Conservation (phyloP, 2,797 vertebrate species). For the Ctenopoma kingsleyae region DNA sequence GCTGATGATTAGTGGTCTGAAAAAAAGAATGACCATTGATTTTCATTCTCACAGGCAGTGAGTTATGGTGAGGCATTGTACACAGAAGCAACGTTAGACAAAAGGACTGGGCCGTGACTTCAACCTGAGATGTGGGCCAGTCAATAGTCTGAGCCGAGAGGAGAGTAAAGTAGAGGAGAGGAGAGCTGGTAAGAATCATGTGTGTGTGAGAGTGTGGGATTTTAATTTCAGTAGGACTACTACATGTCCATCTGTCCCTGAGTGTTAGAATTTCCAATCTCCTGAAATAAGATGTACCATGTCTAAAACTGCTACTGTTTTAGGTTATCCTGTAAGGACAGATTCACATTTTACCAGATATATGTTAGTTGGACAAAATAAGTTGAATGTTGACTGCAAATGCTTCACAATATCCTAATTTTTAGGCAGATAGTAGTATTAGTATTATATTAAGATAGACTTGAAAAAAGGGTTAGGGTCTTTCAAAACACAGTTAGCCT, state of each 20-base stretch:
- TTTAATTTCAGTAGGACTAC: conserved; percentile 24
- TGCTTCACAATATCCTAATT: no score
- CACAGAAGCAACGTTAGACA: conserved; percentile 70
- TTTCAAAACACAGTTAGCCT: no score
- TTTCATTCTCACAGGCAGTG: conserved; percentile 58
- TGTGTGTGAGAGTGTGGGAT: conserved; percentile 16
- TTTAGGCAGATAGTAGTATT: no score
- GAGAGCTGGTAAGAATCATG: neutral
- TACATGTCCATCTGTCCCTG: conserved; percentile 18
- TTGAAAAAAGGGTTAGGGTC: no score
- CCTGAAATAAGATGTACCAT: no score
- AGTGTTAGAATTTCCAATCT: neutral
- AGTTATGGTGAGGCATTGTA: conserved; percentile 60
- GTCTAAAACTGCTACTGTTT: no score
- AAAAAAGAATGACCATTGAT: conserved; percentile 73
- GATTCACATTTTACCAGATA: no score
- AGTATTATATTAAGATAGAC: no score
- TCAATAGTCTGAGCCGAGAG: conserved; percentile 56
- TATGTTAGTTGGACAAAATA: no score
- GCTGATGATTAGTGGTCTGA: conserved; percentile 66
- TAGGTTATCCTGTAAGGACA: no score
- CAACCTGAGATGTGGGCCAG: conserved; percentile 68
- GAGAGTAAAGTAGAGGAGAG: neutral
- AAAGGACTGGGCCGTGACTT: conserved; percentile 54
- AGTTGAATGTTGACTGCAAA: no score